Evolutionary conservation across 2,113 vertebrate genomes (phyloP), one percentile per base, ranked within the genome.

Genomic region (Corythaeola cristata): DNA sequence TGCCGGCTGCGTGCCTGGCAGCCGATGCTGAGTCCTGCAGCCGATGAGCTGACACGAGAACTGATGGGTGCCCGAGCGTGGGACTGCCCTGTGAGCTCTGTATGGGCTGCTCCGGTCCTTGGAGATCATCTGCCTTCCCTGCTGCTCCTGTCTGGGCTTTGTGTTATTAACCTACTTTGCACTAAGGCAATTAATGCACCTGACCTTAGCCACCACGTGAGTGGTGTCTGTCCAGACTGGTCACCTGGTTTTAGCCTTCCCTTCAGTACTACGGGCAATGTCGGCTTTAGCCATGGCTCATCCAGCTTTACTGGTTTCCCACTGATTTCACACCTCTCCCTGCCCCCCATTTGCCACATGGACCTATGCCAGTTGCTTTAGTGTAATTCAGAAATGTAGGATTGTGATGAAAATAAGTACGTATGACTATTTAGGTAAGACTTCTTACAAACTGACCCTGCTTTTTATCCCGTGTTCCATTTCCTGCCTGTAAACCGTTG

Each of bases 101-200:
- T n/a, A n/a, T n/a, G n/a, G n/a, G n/a, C n/a, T 62, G 5, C 37
- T 73, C 15, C 19, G 20, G 53, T 26, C 44, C 55, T n/a, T 23
- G 18, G 59, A 58, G 77, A 44, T 85, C 23, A 49, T 47, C 77
- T 37, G 56, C 44, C 55, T 53, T 49, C 55, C 44, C 72, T 71
- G 63, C 66, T 79, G 32, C 55, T 60, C 58, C 6, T 72, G 15
- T 52, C 44, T 28, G 30, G 50, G 45, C 59, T 74, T 22, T 66
- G 78, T 85, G 79, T 85, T 81, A 84, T 91, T 88, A 81, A 81
- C 79, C 69, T 77, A 23, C 88, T 89, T 89, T 85, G 56, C 27
- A 11, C 62, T 77, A 49, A 91, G 37, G 37, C 80, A 19, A 21
- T 68, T 91, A 77, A 37, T 4, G 69, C 63, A 91, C 82, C 75